A percentile compares a stretch with the other conserved stretches of the same genome.
These are phyloP conservation scores for Pollenia griseotomentosa DNA, from an alignment of 2,888 invertebrate species.

Conservation along the genomic window DNA sequence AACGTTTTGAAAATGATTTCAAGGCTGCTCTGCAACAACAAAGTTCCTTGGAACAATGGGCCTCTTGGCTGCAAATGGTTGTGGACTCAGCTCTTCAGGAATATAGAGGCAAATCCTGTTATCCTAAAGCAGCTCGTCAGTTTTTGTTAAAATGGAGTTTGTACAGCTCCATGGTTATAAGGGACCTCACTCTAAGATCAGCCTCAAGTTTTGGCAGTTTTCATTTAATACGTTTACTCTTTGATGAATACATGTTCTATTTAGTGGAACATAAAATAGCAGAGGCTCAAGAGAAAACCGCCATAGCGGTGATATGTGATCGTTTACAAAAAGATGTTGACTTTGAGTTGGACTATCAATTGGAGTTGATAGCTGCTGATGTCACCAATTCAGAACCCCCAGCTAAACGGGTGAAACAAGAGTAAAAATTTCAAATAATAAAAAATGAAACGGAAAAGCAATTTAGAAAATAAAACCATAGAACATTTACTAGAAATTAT, in stretches of 20 bases:
- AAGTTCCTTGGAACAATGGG: constrained; percentile 98
- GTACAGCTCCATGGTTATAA: constrained; percentile 98
- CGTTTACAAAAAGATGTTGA: constrained; percentile 82
- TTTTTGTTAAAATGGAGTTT: constrained; percentile 99
- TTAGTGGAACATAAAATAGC: constrained; percentile 98
- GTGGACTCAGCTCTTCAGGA: constrained; percentile 95
- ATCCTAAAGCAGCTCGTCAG: constrained; percentile 93
- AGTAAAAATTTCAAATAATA: constrained; percentile 76
- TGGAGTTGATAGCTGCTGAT: constrained; percentile 81
- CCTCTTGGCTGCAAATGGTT: constrained; percentile 97
- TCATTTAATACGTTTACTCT: constrained; percentile 97
- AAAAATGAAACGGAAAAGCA: neutral
- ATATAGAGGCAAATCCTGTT: constrained; percentile 92
- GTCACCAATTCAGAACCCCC: constrained; percentile 31
- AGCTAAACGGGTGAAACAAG: constrained; percentile 81
- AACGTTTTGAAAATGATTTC: constrained; percentile 95
- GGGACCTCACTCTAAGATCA: constrained; percentile 97
- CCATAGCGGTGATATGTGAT: constrained; percentile 95
- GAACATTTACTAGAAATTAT: neutral
- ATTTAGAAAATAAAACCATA: neutral
- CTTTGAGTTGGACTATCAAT: constrained; percentile 83
- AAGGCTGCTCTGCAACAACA: constrained; percentile 95
- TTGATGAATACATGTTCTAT: constrained; percentile 99
- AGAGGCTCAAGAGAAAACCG: constrained; percentile 93
- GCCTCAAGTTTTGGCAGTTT: constrained; percentile 99